Base-by-base conservation (phyloP, 1,140 invertebrate genomes). In the Zaprionus capensis region DNA sequence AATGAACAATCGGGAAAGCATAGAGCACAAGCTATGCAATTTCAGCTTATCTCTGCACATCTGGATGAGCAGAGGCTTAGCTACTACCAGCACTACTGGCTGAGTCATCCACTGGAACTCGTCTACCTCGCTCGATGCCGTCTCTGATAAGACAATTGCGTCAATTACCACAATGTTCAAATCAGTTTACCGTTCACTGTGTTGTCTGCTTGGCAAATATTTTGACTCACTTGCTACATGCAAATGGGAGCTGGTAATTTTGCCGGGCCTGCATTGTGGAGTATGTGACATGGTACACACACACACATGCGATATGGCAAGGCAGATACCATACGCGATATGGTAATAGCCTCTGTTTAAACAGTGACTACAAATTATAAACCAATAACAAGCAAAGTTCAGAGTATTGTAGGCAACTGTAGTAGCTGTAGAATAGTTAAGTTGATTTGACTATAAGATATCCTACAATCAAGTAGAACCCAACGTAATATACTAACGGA, bases 81-180 rank as follows among this genome's bases (percentile, higher is more conserved):
- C 67, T 55, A 36, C 67, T 55, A 36, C 20, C 15, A 12, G 12
- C 12, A 1, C 26, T 5, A 1, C 26, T 5, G 22, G 14, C 41
- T 80, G 74, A 80, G 2, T 71, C 62, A 58, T 17, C 1, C 41
- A 46, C 2, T 7, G 41, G n/a, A 9, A 46, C n/a, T 46, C n/a
- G 41, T n/a, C 41, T 44, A 7, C 17, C 17, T 49, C 20, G 46
- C 9, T 6, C 11, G 46, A 49, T 49, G 49, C 31, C 31, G 51
- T 17, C 31, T n/a, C 49, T 72, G 84, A 81, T 88, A 87, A 84
- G 56, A 51, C 67, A 80, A 73, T 82, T 82, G 75, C 71, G 41
- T 76, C 72, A 88, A 88, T 81, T 88, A 88, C 59, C 53, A 53
- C 26, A 55, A 61, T 78, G 78, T 85, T 64, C 55, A 49, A 56